phyloP scores from a whole-genome alignment of 1,140 invertebrate genomes.

The Hydropsyche tenuis region DNA sequence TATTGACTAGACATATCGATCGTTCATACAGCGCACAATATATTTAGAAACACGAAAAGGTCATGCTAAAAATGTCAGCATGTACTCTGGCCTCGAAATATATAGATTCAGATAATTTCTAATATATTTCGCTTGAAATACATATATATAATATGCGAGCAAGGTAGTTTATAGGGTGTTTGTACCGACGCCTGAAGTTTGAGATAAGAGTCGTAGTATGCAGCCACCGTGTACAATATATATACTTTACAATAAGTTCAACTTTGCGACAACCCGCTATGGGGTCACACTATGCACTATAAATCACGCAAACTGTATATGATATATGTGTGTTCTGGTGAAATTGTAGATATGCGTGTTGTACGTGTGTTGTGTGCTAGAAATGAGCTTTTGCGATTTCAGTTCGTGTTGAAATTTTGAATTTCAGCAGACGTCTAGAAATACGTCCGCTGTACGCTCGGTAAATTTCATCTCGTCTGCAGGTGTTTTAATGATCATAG shows the following conservation, averaged over 20 bases:
- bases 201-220: conserved; percentile 37
- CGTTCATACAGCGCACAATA: too few relatives aligned
- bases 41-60: background rate
- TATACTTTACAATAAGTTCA: conserved; percentile 40
- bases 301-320: conserved; percentile 5
- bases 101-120: background rate
- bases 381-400: too few relatives aligned
- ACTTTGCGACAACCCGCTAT: conserved; percentile 10
- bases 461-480: too few relatives aligned
- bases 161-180: conserved; percentile 11
- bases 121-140: background rate
- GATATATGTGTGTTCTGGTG: background rate
- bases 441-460: too few relatives aligned
- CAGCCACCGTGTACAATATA: conserved; percentile 35
- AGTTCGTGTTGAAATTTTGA: too few relatives aligned
- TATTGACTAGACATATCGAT: too few relatives aligned
- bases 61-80: conserved; percentile 4
- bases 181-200: conserved; percentile 32
- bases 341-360: background rate
- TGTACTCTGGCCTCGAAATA: background rate
- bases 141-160: background rate
- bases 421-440: too few relatives aligned
- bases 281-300: conserved; percentile 14
- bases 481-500: too few relatives aligned
- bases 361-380: too few relatives aligned